phyloP scores from a whole-genome alignment of 2,888 invertebrate genomes.

The Drosophila limbata region DNA sequence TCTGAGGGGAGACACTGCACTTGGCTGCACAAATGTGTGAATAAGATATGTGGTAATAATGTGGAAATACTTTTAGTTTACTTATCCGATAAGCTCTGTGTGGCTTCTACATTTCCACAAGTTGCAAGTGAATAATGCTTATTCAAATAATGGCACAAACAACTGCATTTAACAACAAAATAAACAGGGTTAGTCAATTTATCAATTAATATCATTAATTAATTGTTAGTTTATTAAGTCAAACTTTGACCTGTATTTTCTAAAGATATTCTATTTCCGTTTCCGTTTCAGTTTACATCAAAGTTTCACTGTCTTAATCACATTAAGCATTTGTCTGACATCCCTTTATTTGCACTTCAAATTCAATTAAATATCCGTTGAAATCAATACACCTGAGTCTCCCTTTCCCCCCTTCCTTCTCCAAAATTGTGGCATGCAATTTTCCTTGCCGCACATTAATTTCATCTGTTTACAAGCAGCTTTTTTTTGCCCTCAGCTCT shows the following conservation, averaged over 20 bases:
- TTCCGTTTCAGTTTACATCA: neutral
- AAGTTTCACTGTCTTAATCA: neutral
- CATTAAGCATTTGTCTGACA: neutral
- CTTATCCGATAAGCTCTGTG: constrained; percentile 16
- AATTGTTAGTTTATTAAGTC: neutral
- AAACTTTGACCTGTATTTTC: neutral
- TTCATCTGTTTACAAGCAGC: constrained; percentile 70
- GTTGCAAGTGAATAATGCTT: constrained; percentile 3
- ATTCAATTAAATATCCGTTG: constrained; percentile 41
- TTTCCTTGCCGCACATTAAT: constrained; percentile 70
- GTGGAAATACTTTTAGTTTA: constrained; percentile 16
- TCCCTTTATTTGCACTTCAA: constrained; percentile 9
- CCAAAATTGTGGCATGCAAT: constrained; percentile 20
- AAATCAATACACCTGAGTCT: constrained; percentile 50
- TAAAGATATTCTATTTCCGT: neutral
- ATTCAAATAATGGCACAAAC: too few species aligned
- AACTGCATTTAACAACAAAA: neutral
- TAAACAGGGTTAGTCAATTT: too few species aligned
- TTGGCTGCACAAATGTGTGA: constrained; percentile 19
- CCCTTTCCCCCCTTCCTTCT: neutral
- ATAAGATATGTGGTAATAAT: constrained; percentile 35
- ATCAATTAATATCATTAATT: too few species aligned
- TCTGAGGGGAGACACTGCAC: constrained; percentile 5
- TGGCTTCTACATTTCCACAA: constrained; percentile 9
- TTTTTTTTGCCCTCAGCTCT: constrained; percentile 37